Evolutionary conservation across 2,888 invertebrate species (phyloP).

Genomic region (Pteria penguin): DNA sequence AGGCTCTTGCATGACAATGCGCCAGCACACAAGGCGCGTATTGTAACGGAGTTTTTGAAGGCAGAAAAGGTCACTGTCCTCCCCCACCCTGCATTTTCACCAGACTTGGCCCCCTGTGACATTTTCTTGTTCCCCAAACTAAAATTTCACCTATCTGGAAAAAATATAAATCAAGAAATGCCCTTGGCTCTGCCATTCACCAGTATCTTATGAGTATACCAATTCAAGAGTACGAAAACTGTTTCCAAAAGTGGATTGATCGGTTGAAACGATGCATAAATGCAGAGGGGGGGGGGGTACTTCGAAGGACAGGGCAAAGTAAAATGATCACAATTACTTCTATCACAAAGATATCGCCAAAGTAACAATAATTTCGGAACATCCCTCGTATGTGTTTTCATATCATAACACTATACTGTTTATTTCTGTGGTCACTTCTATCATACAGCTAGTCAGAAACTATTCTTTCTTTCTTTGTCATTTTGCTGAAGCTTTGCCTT

Average conservation of each 20-base stretch:
- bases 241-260: slow-evolving; percentile 19
- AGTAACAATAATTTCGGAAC: slow-evolving; percentile 19
- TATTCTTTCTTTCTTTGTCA: no score
- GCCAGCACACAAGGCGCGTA: slow-evolving; percentile 31
- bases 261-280: slow-evolving; percentile 25
- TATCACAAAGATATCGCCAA: not conserved
- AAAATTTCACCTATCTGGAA: slow-evolving; percentile 12
- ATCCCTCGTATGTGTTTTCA: slow-evolving; percentile 17
- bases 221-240: no score
- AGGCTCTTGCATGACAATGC: slow-evolving; percentile 35
- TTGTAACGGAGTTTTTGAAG: slow-evolving; percentile 33
- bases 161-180: slow-evolving; percentile 8
- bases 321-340: not conserved
- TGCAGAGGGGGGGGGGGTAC: slow-evolving; percentile 21
- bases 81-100: slow-evolving; percentile 25
- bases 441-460: no score
- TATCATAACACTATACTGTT: no score
- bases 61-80: slow-evolving; percentile 24
- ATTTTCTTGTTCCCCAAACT: slow-evolving; percentile 16
- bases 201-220: slow-evolving; percentile 12
- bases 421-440: no score
- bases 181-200: slow-evolving; percentile 6
- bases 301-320: slow-evolving; percentile 2
- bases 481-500: no score
- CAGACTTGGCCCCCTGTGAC: slow-evolving; percentile 33